Evolutionary conservation across 2,888 invertebrate species (phyloP).

Genomic region (Cryptocephalus moraei): DNA sequence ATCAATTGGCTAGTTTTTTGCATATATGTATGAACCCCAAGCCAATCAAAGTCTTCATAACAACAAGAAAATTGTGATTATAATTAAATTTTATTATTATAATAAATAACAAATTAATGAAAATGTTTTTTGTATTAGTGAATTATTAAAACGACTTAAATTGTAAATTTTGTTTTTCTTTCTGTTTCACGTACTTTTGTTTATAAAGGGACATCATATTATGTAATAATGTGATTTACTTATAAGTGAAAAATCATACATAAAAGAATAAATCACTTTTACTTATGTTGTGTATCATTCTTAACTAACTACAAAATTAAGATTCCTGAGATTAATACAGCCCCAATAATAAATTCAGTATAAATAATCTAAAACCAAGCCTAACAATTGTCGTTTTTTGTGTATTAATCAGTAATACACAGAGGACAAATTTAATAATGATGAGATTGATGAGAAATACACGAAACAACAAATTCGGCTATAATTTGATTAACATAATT

Average conservation of each 20-base stretch:
- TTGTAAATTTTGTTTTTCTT: slow-evolving; percentile 30
- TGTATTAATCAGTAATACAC: too few relatives aligned
- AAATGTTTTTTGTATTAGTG: slow-evolving; percentile 39
- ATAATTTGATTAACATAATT: too few relatives aligned
- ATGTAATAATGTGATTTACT: slow-evolving; percentile 31
- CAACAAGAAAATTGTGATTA: slow-evolving; percentile 39
- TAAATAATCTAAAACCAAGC: too few relatives aligned
- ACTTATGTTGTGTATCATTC: background rate
- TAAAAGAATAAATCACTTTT: slow-evolving; percentile 34
- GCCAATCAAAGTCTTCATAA: slow-evolving; percentile 36
- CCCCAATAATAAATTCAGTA: too few relatives aligned
- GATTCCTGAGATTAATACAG: background rate
- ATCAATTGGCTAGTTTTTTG: slow-evolving; percentile 19
- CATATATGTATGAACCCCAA: slow-evolving; percentile 33
- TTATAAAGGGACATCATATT: slow-evolving; percentile 29
- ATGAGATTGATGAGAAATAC: too few relatives aligned
- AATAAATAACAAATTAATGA: slow-evolving; percentile 34
- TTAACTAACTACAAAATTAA: background rate
- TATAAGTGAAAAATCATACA: slow-evolving; percentile 29
- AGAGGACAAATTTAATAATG: too few relatives aligned
- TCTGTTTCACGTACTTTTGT: slow-evolving; percentile 28
- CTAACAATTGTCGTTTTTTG: too few relatives aligned
- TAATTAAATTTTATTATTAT: slow-evolving; percentile 38
- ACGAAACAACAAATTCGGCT: too few relatives aligned
- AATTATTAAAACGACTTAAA: slow-evolving; percentile 34